Conservation (phyloP, 2,113 vertebrate genomes). For the Crotophaga sulcirostris region DNA sequence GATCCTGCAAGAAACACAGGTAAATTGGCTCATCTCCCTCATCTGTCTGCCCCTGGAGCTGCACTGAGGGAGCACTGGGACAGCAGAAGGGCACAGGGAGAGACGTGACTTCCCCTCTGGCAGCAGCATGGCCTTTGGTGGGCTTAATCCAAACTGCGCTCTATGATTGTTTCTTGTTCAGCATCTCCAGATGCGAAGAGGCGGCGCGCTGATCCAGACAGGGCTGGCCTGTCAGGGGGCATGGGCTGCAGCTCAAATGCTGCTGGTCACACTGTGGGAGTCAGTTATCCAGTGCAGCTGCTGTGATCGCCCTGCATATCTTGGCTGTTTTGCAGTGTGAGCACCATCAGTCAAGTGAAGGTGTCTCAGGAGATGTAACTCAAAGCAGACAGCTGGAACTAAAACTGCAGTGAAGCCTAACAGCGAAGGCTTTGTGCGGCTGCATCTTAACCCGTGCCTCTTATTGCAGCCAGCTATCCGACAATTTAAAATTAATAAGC, state of each 20-base stretch:
- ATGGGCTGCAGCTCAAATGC: background rate
- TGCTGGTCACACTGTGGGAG: background rate
- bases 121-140: background rate
- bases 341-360: background rate
- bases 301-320: background rate
- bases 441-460: background rate
- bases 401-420: background rate
- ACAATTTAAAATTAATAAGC: background rate
- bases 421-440: background rate
- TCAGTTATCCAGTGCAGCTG: background rate
- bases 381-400: background rate
- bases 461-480: background rate
- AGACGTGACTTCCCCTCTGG: background rate
- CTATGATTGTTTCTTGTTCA: background rate
- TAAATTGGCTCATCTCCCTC: background rate
- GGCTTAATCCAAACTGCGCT: background rate
- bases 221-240: background rate
- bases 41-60: background rate
- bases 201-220: background rate
- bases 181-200: background rate
- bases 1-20: background rate
- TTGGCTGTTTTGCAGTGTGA: background rate
- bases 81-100: background rate
- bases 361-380: background rate
- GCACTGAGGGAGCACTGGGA: background rate